Conservation (phyloP, 2,113 vertebrate species). For the Tragelaphus scriptus region DNA sequence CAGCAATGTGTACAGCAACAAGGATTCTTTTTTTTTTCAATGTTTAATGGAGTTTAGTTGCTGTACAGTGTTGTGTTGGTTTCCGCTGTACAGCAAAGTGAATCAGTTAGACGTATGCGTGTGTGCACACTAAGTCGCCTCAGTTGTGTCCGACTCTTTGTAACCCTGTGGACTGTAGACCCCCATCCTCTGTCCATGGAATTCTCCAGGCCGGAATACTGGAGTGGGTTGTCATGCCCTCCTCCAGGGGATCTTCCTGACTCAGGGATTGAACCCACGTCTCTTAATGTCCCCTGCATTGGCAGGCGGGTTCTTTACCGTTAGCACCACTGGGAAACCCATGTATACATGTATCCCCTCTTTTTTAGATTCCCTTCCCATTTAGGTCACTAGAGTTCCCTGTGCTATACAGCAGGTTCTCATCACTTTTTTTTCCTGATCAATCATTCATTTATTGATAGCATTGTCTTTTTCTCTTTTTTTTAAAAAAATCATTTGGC, state of each 20-base stretch:
- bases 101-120: not conserved
- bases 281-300: not conserved
- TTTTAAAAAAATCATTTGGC: not conserved
- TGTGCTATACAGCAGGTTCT: too few relatives aligned
- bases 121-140: accelerated
- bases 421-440: too few relatives aligned
- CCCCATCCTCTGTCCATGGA: not conserved
- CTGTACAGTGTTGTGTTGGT: not conserved
- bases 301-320: not conserved
- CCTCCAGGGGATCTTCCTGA: not conserved
- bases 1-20: not conserved
- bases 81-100: not conserved
- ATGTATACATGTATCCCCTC: not conserved
- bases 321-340: not conserved
- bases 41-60: not conserved
- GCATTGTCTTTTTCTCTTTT: not conserved
- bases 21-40: not conserved
- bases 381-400: not conserved
- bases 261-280: not conserved
- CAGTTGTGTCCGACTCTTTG: not conserved
- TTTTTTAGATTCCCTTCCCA: not conserved
- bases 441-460: not conserved
- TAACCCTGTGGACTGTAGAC: not conserved
- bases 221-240: not conserved
- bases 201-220: not conserved